Base-by-base conservation (phyloP, 1,140 invertebrate genomes). In the Lethrus apterus region DNA sequence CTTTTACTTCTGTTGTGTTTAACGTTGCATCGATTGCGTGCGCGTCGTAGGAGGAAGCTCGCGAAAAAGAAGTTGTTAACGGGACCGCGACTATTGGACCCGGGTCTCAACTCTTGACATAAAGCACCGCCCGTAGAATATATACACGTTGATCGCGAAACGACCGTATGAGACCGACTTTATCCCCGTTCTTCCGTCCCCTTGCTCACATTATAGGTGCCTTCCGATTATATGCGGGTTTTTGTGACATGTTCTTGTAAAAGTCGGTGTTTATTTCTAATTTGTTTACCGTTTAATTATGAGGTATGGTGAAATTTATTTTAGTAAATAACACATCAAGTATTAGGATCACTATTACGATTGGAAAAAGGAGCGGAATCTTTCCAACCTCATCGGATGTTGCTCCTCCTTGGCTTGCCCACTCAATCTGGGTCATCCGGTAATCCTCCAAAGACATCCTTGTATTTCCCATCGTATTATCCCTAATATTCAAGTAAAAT, bases 91-190 rank as follows among this genome's bases (percentile, higher is more conserved):
- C 44, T 62, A 15, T 47, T 65, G 17, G 62, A 63, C 50, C 52
- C 51, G 46, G 56, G 48, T 52, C 62, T 49, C 44, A 70, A 57
- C 62, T 89, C 86, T 80, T 88, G 86, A 80, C 84, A 86, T 57
- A 81, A 81, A 64, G 79, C 83, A 68, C 83, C 84, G 69, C 86
- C 83, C 75, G 86, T 90, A 74, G 86, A 90, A 65, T 89, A 85
- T 64, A 89, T 89, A 61, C 84, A 88, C 71, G 84, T 89, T 66
- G 86, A 90, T 73, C 80, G 85, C 63, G 86, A 89, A 70, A 89
- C 86, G 57, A 89, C 86, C 51, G 86, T 89, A 73, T 89, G 77
- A 80, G 70, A 60, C 58, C 51, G 47, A 48, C 46, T 55, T 50
- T 54, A 43, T 17, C 41, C 50, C 56, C 59, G 56, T 58, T 54